A percentile compares a stretch with the other conserved stretches of the same genome.
Conservation (phyloP, 2,888 invertebrate species). For the Pachymerium ferrugineum region DNA sequence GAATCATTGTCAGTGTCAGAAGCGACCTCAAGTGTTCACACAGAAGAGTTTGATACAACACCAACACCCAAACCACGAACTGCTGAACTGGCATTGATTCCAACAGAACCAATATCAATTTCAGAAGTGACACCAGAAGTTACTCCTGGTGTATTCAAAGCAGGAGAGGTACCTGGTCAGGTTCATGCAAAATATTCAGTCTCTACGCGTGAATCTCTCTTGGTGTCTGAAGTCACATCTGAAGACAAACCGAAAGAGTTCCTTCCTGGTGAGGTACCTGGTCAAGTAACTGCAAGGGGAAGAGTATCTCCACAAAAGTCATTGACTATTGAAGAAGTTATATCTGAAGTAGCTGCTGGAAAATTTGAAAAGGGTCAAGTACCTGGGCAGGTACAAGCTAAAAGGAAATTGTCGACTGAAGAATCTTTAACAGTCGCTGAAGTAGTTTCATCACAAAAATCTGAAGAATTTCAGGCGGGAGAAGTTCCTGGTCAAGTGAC, state of each 20-base stretch:
- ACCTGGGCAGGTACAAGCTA: constrained; percentile 33
- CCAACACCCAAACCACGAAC: constrained; percentile 35
- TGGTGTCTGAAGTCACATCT: constrained; percentile 38
- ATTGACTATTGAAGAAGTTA: constrained; percentile 36
- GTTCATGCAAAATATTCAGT: constrained; percentile 34
- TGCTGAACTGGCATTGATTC: constrained; percentile 32
- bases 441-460: constrained; percentile 28
- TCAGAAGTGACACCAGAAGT: constrained; percentile 31
- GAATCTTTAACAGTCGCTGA: constrained; percentile 32
- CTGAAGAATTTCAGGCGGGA: constrained; percentile 28
- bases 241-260: constrained; percentile 35
- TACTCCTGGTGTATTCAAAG: constrained; percentile 30
- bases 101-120: constrained; percentile 30
- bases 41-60: constrained; percentile 25
- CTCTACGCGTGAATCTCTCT: constrained; percentile 39
- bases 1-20: constrained; percentile 31
- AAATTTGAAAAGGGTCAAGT: constrained; percentile 31
- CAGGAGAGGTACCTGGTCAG: constrained; percentile 28
- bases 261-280: constrained; percentile 28
- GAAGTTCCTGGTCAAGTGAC: constrained; percentile 33
- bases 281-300: constrained; percentile 28
- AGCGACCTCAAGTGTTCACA: neutral
- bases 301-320: constrained; percentile 36
- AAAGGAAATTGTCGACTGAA: constrained; percentile 30
- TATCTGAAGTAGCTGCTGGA: constrained; percentile 29